These are phyloP conservation scores for Micropoecilia bifurca DNA, from an alignment of 2,797 vertebrate genomes.

Conservation along the genomic window DNA sequence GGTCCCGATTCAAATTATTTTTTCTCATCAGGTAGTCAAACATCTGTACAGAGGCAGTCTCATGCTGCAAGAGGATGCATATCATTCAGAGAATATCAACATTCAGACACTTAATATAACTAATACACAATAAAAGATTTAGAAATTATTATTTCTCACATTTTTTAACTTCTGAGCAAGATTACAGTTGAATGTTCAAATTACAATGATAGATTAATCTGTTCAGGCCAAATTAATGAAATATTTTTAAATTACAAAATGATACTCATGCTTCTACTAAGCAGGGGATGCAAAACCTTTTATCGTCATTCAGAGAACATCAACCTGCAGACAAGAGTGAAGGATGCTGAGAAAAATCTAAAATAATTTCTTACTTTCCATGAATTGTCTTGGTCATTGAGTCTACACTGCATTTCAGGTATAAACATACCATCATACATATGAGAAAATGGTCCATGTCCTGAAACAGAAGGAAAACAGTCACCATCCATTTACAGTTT, in stretches of 20 bases:
- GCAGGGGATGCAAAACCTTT: neutral
- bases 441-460: slow-evolving; percentile 97
- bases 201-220: no score
- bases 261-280: neutral
- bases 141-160: no score
- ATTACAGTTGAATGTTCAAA: no score
- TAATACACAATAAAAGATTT: no score
- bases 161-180: no score
- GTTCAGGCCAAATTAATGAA: no score
- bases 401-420: slow-evolving; percentile 81
- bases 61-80: slow-evolving; percentile 80
- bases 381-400: slow-evolving; percentile 8
- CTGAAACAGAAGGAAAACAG: slow-evolving; percentile 70
- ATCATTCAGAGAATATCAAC: no score
- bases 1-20: slow-evolving; percentile 84
- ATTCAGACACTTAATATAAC: no score
- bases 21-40: slow-evolving; percentile 89
- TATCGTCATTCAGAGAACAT: no score
- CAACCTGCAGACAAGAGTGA: neutral
- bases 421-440: slow-evolving; percentile 95
- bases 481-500: neutral
- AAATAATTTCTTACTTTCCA: slow-evolving; percentile 85
- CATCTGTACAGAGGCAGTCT: slow-evolving; percentile 89
- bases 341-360: neutral
- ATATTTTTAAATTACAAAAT: no score